These are phyloP conservation scores for Kuschelorhynchus macadamiae DNA, from an alignment of 2,888 invertebrate species.

Conservation along the genomic window DNA sequence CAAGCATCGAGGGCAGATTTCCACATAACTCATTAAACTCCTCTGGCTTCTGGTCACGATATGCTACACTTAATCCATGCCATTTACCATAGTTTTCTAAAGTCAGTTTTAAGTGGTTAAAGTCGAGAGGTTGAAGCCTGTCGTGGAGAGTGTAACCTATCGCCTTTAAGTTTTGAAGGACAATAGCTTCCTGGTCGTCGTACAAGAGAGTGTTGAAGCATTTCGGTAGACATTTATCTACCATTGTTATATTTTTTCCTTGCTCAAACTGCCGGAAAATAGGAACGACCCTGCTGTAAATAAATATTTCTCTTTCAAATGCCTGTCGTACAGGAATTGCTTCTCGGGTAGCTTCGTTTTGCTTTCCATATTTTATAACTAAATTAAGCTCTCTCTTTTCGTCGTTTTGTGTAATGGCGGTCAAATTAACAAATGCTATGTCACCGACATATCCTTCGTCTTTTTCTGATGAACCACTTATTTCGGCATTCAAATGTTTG, in stretches of 20 bases:
- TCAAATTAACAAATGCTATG: constrained; percentile 54
- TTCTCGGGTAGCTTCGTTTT: constrained; percentile 52
- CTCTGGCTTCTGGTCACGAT: constrained; percentile 9
- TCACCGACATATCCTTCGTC: constrained; percentile 59
- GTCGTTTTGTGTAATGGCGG: constrained; percentile 26
- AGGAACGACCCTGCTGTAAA: constrained; percentile 52
- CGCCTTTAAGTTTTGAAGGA: constrained; percentile 16
- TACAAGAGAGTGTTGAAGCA: constrained; percentile 29
- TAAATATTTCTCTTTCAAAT: constrained; percentile 51
- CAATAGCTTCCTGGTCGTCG: constrained; percentile 13
- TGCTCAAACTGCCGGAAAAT: constrained; percentile 44
- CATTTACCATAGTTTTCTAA: constrained; percentile 20
- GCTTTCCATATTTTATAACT: constrained; percentile 57
- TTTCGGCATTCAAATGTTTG: constrained; percentile 26
- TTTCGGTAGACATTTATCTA: constrained; percentile 47
- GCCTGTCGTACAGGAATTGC: constrained; percentile 52
- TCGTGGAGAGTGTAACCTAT: constrained; percentile 21
- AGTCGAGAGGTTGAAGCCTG: constrained; percentile 8
- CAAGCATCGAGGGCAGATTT: neutral
- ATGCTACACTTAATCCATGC: constrained; percentile 21
- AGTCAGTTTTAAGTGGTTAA: constrained; percentile 15
- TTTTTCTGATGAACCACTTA: constrained; percentile 53
- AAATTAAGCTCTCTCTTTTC: constrained; percentile 51
- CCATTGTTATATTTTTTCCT: constrained; percentile 27
- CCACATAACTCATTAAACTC: constrained; percentile 3